Evolutionary conservation across 2,113 vertebrate species (phyloP).

Genomic region (Poecilia latipinna): DNA sequence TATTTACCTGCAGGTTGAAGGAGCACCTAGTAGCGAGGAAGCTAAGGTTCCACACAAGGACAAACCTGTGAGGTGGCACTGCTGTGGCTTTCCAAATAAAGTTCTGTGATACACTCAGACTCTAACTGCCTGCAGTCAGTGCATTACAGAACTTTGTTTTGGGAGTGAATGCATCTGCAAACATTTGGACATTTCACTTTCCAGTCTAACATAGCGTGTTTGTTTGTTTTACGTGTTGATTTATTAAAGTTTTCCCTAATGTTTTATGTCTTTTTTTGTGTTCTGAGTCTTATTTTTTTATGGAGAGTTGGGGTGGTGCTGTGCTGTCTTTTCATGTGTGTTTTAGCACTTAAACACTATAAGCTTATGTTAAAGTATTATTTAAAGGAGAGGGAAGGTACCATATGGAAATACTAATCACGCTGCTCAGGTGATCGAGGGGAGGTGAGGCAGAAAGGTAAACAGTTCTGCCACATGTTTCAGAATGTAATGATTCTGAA

Average conservation of each 20-base stretch:
- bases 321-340: neutral
- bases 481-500: neutral
- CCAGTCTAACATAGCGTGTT: constrained; percentile 5
- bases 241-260: constrained; percentile 53
- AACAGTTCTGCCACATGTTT: constrained; percentile 46
- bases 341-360: neutral
- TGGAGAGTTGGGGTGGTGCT: neutral
- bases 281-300: constrained; percentile 1
- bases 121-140: constrained; percentile 84
- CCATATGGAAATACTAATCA: constrained; percentile 70
- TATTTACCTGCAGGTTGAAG: constrained; percentile 64
- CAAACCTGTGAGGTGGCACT: constrained; percentile 74
- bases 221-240: constrained; percentile 16
- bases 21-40: constrained; percentile 54
- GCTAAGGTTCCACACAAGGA: constrained; percentile 64
- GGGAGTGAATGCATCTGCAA: constrained; percentile 77
- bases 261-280: constrained; percentile 18
- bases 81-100: constrained; percentile 85
- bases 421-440: constrained; percentile 54
- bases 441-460: constrained; percentile 56
- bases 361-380: constrained; percentile 29
- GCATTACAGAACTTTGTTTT: constrained; percentile 90
- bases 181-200: constrained; percentile 61
- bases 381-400: constrained; percentile 26
- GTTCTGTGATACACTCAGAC: constrained; percentile 87